These are phyloP conservation scores for Fratercula arctica DNA, from an alignment of 2,797 vertebrate species.

Conservation along the genomic window DNA sequence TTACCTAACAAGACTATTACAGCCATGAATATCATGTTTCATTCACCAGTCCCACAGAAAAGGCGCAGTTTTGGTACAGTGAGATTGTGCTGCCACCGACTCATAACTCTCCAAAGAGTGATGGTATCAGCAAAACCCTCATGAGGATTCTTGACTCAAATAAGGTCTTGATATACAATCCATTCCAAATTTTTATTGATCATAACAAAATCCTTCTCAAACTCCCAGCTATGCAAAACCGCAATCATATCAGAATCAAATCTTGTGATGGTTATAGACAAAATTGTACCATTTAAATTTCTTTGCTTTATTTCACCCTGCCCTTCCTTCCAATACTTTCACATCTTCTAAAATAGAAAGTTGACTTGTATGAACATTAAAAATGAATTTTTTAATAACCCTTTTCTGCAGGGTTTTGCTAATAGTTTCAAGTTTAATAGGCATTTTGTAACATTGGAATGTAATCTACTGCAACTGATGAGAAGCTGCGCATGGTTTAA, in stretches of 20 bases:
- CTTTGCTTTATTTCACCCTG: background rate
- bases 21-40: background rate
- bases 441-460: background rate
- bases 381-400: background rate
- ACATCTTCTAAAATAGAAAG: background rate
- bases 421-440: background rate
- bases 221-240: background rate
- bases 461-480: background rate
- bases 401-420: background rate
- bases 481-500: background rate
- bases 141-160: constrained; percentile 11
- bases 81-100: background rate
- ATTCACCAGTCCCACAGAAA: background rate
- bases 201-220: background rate
- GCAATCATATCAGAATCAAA: background rate
- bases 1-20: constrained; percentile 18
- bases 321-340: background rate
- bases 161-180: constrained; percentile 24
- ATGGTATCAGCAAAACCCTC: background rate
- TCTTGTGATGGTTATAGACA: background rate
- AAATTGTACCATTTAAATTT: background rate
- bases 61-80: background rate
- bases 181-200: constrained; percentile 44
- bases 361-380: background rate
- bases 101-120: constrained; percentile 35